A percentile compares a stretch with the other conserved stretches of the same genome.
phyloP scores from a whole-genome alignment of 2,888 invertebrate genomes.

The Epirrhoe alternata region DNA sequence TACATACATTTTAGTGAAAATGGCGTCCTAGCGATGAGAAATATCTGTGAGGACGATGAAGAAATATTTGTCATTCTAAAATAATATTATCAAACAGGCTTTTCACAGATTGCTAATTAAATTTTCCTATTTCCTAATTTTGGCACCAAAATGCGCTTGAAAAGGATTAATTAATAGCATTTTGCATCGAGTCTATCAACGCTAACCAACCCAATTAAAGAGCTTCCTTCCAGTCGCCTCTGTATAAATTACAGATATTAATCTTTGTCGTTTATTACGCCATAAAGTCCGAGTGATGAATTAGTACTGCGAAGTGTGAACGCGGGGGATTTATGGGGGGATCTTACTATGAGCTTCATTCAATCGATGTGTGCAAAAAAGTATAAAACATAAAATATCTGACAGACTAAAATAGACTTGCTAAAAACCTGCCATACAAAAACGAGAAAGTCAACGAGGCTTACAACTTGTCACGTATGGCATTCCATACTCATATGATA shows the following conservation, averaged over 20 bases:
- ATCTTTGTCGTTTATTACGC: constrained; percentile 74
- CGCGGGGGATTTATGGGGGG: constrained; percentile 50
- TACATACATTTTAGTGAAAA: neutral
- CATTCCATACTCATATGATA: no score
- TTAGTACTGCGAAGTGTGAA: constrained; percentile 47
- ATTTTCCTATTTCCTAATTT: neutral
- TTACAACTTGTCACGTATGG: no score
- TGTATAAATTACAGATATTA: constrained; percentile 69
- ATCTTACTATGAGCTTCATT: constrained; percentile 14
- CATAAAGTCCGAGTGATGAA: constrained; percentile 70
- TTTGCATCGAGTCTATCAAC: constrained; percentile 10
- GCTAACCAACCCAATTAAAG: constrained; percentile 33
- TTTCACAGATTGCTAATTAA: neutral
- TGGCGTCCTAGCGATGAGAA: neutral
- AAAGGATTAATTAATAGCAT: constrained; percentile 6
- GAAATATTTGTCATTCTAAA: neutral
- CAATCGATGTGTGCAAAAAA: no score
- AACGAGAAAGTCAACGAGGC: no score
- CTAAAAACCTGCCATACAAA: no score
- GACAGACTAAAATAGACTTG: no score
- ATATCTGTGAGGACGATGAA: neutral
- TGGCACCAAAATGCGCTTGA: neutral
- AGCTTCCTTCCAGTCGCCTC: constrained; percentile 43
- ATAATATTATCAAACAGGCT: neutral
- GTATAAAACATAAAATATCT: no score